These are phyloP conservation scores for Delphinapterus leucas DNA, from an alignment of 2,113 vertebrate genomes.

Conservation along the genomic window DNA sequence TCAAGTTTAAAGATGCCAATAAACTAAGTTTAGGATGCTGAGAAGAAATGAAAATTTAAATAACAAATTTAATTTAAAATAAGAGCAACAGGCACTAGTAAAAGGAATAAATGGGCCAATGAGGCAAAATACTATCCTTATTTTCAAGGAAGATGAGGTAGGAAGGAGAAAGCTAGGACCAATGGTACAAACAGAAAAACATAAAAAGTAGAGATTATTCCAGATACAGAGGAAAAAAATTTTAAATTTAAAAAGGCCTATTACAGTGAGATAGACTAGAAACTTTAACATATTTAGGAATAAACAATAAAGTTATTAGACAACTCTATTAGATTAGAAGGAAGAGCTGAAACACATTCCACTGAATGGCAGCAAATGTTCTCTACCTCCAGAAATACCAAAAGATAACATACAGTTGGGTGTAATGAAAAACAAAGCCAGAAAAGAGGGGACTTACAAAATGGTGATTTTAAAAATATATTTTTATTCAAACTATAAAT, in stretches of 20 bases:
- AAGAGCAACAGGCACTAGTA: not conserved
- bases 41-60: not conserved
- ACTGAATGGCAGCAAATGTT: not conserved
- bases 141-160: not conserved
- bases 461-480: not conserved
- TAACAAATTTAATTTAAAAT: constrained; percentile 29
- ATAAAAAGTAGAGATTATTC: not conserved
- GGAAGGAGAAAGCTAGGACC: not conserved
- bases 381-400: not conserved
- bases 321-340: not conserved
- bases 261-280: not conserved
- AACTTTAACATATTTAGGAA: not conserved
- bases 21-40: not conserved
- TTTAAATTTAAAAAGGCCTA: not conserved
- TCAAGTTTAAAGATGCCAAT: not conserved
- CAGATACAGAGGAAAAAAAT: not conserved
- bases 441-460: not conserved
- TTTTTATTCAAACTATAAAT: constrained; percentile 17
- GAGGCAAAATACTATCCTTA: constrained; percentile 1
- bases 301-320: not conserved
- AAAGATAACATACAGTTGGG: not conserved
- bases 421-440: not conserved
- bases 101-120: not conserved
- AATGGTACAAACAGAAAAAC: not conserved
- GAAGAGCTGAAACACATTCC: not conserved